Evolutionary conservation across 2,113 vertebrate species (phyloP), one percentile per base, ranked within the genome.

Genomic region (Centropristis striata): DNA sequence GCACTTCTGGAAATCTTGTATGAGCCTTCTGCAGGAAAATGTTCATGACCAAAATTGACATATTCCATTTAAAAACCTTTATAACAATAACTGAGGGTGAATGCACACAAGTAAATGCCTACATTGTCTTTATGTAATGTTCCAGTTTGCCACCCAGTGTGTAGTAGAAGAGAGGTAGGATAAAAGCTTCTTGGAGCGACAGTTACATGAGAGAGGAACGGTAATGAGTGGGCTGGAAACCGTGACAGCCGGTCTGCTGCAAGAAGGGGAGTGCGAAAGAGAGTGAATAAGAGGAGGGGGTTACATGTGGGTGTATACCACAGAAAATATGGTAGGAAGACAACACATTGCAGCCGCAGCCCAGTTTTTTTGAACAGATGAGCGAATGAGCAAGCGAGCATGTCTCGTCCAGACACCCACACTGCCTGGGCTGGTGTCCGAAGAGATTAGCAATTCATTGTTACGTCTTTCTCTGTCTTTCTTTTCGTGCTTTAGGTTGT

Each of bases 191-290:
- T 82, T 47, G 60, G 72, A 80, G 80, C 54, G 72, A 79, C 71
- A 80, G 80, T 64, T 83, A 51, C 73, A 75, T 83, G 81, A 90
- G 76, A 65, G 73, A 64, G 74, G 49, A 76, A 44, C 21, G n/a
- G 44, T 39, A 73, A 83, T 64, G 91, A 94, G 94, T 93, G 87
- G 94, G 93, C 83, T 86, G 71, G 83, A 84, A 89, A 92, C 90
- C 91, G 90, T 92, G 92, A 93, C 92, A 88, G 90, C 83, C 70
- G 58, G 80, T 84, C 80, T 88, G 82, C 91, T 25, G 50, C 61
- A 55, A 88, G 88, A 55, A 83, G 78, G 73, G 85, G 79, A 67
- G 67, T 2, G 32, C 9, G 27, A 66, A 78, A 80, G 70, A 51
- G 78, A 80, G 67, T 60, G 68, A 85, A 85, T 71, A 58, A 75